Evolutionary conservation across 2,113 vertebrate genomes (phyloP).

Genomic region (Peromyscus leucopus): DNA sequence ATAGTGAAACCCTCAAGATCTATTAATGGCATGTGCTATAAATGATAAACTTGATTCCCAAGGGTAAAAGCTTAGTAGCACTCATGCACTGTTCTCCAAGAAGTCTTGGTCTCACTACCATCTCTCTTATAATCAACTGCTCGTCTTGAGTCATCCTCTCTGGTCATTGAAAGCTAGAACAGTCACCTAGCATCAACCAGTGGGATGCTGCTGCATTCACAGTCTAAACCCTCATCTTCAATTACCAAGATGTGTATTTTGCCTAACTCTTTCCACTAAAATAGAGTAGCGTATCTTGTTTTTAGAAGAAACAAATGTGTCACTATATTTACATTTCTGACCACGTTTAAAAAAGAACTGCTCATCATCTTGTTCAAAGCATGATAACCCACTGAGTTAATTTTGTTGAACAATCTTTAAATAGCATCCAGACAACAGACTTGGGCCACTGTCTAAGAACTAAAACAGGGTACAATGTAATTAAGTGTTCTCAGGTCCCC

Average conservation of each 20-base stretch:
- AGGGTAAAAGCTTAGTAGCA: background rate
- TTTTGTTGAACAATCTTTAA: constrained; percentile 65
- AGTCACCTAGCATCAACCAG: background rate
- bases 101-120: background rate
- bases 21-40: background rate
- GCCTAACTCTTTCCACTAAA: constrained; percentile 62
- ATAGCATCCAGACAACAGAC: constrained; percentile 59
- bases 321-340: constrained; percentile 72
- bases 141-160: background rate
- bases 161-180: background rate
- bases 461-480: constrained; percentile 53
- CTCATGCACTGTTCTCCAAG: background rate
- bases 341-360: constrained; percentile 53
- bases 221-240: constrained; percentile 61
- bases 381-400: constrained; percentile 26
- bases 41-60: background rate
- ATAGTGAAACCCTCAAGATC: background rate
- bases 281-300: constrained; percentile 65
- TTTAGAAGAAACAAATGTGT: constrained; percentile 71
- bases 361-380: constrained; percentile 46
- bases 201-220: background rate
- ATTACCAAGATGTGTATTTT: constrained; percentile 33
- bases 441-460: constrained; percentile 53
- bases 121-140: background rate
- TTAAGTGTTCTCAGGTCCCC: constrained; percentile 57